These are phyloP conservation scores for Lagorchestes hirsutus DNA, from an alignment of 2,797 vertebrate species.

Conservation along the genomic window DNA sequence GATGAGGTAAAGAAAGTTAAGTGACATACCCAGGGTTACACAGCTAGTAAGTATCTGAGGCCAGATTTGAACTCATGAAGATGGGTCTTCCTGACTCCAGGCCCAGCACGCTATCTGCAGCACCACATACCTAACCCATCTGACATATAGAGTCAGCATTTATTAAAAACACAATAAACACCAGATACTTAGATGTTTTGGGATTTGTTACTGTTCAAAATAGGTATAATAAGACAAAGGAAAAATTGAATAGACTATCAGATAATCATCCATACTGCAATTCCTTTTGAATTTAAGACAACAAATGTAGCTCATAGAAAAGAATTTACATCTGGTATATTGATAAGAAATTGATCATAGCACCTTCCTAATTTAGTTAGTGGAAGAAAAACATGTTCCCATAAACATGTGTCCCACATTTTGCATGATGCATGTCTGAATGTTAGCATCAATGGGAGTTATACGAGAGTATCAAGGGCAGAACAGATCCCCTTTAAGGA, in stretches of 20 bases:
- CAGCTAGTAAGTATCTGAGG: background rate
- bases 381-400: slow-evolving; percentile 56
- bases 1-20: background rate
- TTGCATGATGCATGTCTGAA: slow-evolving; percentile 60
- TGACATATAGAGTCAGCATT: background rate
- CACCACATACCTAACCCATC: background rate
- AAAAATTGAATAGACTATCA: slow-evolving; percentile 1
- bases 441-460: slow-evolving; percentile 48
- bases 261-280: slow-evolving; percentile 46
- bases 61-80: background rate
- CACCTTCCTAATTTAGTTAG: slow-evolving; percentile 50
- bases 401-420: slow-evolving; percentile 60
- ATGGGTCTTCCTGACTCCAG: background rate
- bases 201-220: slow-evolving; percentile 26
- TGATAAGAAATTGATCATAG: slow-evolving; percentile 42
- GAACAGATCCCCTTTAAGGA: slow-evolving; percentile 72
- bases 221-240: background rate
- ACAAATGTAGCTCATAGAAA: slow-evolving; percentile 24
- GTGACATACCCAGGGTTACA: background rate
- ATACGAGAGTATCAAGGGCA: slow-evolving; percentile 70
- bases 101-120: background rate
- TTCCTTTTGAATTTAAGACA: slow-evolving; percentile 24
- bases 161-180: slow-evolving; percentile 43
- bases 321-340: background rate
- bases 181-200: background rate